These are phyloP conservation scores for Spongia lamella DNA, from an alignment of 37 sponge, comb jelly and placozoan genomes.

Conservation along the genomic window DNA sequence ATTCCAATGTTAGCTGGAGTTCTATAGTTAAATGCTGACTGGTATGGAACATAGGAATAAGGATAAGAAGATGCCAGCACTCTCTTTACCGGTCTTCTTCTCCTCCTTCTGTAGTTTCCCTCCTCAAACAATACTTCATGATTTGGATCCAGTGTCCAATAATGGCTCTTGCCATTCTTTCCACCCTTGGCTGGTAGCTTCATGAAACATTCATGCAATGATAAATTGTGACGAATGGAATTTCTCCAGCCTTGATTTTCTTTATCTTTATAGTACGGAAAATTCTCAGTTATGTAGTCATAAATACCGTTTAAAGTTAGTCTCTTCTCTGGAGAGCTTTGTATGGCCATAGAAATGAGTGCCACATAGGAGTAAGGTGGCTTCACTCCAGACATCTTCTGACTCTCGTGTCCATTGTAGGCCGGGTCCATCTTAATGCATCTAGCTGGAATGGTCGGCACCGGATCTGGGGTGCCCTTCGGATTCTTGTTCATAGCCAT, in stretches of 20 bases:
- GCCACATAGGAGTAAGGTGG: constrained; percentile 95
- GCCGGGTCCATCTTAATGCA: constrained; percentile 54
- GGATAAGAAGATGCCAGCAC: constrained; percentile 26
- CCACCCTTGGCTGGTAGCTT: constrained; percentile 86
- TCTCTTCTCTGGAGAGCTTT: constrained; percentile 74
- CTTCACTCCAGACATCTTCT: constrained; percentile 71
- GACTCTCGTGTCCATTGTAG: constrained; percentile 59
- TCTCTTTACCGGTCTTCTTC: constrained; percentile 81
- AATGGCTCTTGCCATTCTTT: constrained; percentile 89
- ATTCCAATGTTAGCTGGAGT: too few species aligned
- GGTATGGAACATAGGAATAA: too few species aligned
- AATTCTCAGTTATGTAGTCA: constrained; percentile 89
- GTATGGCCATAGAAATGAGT: constrained; percentile 92
- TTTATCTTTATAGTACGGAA: constrained; percentile 85
- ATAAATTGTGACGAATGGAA: constrained; percentile 93
- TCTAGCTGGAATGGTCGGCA: constrained; percentile 74
- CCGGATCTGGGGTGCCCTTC: constrained; percentile 72
- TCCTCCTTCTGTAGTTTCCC: constrained; percentile 81
- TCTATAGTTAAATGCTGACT: too few species aligned
- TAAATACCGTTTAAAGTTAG: constrained; percentile 90
- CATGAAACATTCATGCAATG: constrained; percentile 93
- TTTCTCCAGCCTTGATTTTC: constrained; percentile 98
- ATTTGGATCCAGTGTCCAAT: constrained; percentile 86
- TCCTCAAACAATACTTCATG: constrained; percentile 92
- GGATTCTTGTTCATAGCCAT: constrained; percentile 72